These are phyloP conservation scores for Neomorphus geoffroyi DNA, from an alignment of 2,797 vertebrate genomes.

Conservation along the genomic window DNA sequence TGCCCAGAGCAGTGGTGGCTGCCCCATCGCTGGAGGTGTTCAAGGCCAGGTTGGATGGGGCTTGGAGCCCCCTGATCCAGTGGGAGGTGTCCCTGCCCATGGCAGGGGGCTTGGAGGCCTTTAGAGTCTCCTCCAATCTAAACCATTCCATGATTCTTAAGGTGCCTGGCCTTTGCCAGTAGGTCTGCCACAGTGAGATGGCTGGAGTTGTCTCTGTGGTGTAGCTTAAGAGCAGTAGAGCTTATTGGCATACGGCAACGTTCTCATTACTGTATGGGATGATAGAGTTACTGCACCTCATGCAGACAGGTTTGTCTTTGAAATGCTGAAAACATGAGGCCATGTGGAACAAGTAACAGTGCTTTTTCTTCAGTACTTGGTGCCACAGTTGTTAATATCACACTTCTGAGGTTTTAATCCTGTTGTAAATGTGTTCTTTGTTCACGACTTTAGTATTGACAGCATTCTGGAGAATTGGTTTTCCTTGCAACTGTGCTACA, in stretches of 20 bases:
- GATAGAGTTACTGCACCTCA: accelerated
- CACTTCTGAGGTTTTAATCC: neutral
- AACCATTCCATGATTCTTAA: too few species aligned
- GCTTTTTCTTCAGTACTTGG: neutral
- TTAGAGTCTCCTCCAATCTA: too few species aligned
- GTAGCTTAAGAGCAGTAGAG: accelerated
- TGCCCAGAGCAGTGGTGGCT: too few species aligned
- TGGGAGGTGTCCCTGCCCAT: too few species aligned
- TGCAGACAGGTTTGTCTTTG: accelerated
- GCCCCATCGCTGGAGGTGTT: too few species aligned
- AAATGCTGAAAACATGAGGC: accelerated
- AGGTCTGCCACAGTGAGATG: accelerated
- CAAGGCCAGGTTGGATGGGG: too few species aligned
- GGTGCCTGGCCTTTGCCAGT: accelerated
- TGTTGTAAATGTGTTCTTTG: neutral
- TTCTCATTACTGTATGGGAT: accelerated
- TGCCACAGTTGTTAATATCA: neutral
- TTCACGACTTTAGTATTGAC: accelerated
- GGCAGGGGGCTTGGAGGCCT: too few species aligned
- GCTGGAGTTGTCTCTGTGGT: neutral
- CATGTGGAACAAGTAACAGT: accelerated
- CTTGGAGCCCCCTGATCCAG: too few species aligned
- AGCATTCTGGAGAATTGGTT: neutral
- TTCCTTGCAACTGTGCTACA: accelerated
- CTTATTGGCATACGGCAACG: accelerated